Percentiles rank a stretch among this genome's conserved stretches.
These are phyloP conservation scores for Cisticola juncidis DNA, from an alignment of 2,113 vertebrate genomes.

Conservation along the genomic window DNA sequence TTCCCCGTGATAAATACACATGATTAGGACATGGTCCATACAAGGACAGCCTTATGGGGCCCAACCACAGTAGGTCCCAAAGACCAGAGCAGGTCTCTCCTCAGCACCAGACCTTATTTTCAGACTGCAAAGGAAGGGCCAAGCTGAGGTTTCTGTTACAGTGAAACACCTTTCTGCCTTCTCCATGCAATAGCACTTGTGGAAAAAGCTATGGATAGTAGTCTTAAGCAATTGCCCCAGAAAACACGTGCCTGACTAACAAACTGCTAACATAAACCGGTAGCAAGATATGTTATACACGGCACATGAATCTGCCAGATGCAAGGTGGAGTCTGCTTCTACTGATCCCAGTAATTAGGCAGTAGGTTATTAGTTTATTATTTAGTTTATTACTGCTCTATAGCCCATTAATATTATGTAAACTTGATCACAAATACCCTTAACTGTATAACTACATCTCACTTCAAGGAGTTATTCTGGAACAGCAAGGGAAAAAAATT, in stretches of 20 bases:
- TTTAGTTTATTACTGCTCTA: neutral
- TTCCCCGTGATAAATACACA: neutral
- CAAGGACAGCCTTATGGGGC: neutral
- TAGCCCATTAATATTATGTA: neutral
- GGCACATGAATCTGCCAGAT: neutral
- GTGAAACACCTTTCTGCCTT: neutral
- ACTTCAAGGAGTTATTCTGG: neutral
- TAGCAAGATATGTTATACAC: neutral
- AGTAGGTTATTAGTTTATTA: neutral
- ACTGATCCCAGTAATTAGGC: neutral
- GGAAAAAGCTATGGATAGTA: neutral
- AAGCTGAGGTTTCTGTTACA: neutral
- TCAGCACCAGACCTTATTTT: neutral
- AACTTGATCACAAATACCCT: neutral
- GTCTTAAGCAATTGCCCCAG: neutral
- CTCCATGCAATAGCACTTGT: neutral
- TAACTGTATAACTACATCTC: neutral
- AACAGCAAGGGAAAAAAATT: neutral
- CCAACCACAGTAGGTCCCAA: neutral
- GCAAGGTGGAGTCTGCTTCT: neutral
- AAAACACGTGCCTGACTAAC: fast-evolving
- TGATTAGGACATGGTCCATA: neutral
- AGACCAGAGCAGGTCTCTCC: neutral
- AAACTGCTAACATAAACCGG: neutral
- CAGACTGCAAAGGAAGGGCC: neutral